Base-by-base conservation (phyloP, 2,888 invertebrate species). In the Catocala sponsa region DNA sequence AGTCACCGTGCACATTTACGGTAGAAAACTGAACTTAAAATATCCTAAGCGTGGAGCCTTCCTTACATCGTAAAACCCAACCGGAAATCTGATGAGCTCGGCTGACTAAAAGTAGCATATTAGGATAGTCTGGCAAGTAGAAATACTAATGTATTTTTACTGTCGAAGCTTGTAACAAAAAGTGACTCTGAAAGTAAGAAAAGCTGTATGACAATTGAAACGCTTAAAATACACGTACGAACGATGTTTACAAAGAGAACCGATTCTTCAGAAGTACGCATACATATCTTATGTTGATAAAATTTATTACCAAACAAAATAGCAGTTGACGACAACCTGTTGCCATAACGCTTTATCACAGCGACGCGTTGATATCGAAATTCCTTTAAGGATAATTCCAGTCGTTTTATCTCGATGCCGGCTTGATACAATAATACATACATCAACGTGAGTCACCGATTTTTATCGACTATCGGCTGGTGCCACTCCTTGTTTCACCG, bases 401-500 rank as follows among this genome's bases (percentile, higher is more conserved):
- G 68, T 63, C 56, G 63, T 67, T 74, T 78, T 79, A 83, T 83
- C 80, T 76, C 69, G 64, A 70, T 74, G 61, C 63, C 69, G 75
- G 61, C 56, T 64, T 68, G 68, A 63, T 70, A 68, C 55, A 72
- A 62, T 64, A 68, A 70, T 72, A 65, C 52, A 51, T 57, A 59
- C 59, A 70, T 69, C 69, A 69, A 72, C 55, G 72, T 85, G 86
- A 83, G 74, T 85, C 81, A 85, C 70, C 54, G 65, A 74, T 79
- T 81, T 76, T 84, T 83, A 82, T 81, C 73, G 79, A 64, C 81
- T 86, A 86, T 88, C 84, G 84, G 78, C 74, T 71, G 78, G 71
- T 70, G 87, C 85, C 91, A 85, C 90, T 81, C 91, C 91, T 85
- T 85, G 84, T 81, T 83, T 72, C 55, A 55, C 55, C 65, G 59